A percentile compares a stretch with the other conserved stretches of the same genome.
Evolutionary conservation across 2,797 vertebrate genomes (phyloP).

Genomic region (Lepus townsendii): DNA sequence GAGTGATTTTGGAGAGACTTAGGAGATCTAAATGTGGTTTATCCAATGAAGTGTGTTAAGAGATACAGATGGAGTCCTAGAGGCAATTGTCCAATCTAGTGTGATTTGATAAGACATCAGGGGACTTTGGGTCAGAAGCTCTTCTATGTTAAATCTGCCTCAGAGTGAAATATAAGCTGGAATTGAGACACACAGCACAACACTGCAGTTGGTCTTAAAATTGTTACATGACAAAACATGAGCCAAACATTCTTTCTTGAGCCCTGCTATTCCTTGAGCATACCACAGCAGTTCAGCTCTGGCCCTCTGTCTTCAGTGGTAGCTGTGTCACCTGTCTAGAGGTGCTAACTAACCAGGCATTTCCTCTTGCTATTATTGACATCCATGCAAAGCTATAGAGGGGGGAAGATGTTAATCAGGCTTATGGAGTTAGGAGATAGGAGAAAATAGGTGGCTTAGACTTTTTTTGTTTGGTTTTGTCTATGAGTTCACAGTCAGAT

Average conservation of each 20-base stretch:
- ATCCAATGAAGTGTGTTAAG: not conserved
- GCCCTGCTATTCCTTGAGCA: not conserved
- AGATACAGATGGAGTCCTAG: not conserved
- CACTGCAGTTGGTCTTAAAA: not conserved
- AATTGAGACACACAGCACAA: not conserved
- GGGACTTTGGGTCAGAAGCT: not conserved
- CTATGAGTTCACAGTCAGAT: not conserved
- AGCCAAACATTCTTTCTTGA: not conserved
- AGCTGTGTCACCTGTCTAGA: not conserved
- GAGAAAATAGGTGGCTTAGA: not conserved
- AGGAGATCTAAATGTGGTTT: slow-evolving; percentile 10
- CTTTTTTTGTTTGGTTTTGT: not conserved
- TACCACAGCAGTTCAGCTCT: not conserved
- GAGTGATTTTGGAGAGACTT: not conserved
- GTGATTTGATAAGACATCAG: not conserved
- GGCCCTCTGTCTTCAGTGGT: not conserved
- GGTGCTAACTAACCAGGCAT: not conserved
- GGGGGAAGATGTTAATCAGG: not conserved
- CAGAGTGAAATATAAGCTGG: not conserved
- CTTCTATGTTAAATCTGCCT: not conserved
- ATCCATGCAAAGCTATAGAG: not conserved
- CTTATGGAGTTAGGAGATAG: not conserved
- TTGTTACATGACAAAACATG: not conserved
- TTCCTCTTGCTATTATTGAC: not conserved
- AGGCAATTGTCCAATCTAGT: not conserved